Conservation (phyloP, 1,140 invertebrate species). For the Ips typographus region DNA sequence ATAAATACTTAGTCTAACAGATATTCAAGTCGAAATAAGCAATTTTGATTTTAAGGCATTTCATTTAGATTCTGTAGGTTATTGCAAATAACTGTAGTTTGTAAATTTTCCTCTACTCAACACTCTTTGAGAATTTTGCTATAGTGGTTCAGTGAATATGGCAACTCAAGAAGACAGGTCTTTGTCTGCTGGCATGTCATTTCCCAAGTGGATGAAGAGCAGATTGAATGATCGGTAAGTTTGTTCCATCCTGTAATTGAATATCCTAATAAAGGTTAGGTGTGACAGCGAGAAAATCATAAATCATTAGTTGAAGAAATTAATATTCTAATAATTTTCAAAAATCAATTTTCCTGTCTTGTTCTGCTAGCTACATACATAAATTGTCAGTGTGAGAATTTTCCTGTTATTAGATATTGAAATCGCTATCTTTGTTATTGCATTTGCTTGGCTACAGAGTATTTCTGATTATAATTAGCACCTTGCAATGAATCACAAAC, state of each 20-base stretch:
- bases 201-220: slow-evolving; percentile 63
- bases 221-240: slow-evolving; percentile 49
- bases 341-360: no score
- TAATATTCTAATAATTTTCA: no score
- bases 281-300: no score
- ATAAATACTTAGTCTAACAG: slow-evolving; percentile 27
- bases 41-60: slow-evolving; percentile 10
- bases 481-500: no score
- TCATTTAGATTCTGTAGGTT: slow-evolving; percentile 6
- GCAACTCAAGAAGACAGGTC: slow-evolving; percentile 55
- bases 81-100: slow-evolving; percentile 12
- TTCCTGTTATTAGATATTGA: no score
- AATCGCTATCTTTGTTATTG: no score
- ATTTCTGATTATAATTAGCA: no score
- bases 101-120: slow-evolving; percentile 15
- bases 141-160: slow-evolving; percentile 33
- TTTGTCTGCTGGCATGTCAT: slow-evolving; percentile 55
- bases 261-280: no score
- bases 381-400: no score
- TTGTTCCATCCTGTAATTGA: neutral
- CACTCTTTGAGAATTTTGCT: slow-evolving; percentile 7
- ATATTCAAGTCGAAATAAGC: slow-evolving; percentile 27
- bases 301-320: no score
- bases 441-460: no score
- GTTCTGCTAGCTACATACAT: no score